A percentile compares a stretch with the other conserved stretches of the same genome.
phyloP scores from a whole-genome alignment of 2,888 invertebrate genomes.

The Ochropleura leucogaster region DNA sequence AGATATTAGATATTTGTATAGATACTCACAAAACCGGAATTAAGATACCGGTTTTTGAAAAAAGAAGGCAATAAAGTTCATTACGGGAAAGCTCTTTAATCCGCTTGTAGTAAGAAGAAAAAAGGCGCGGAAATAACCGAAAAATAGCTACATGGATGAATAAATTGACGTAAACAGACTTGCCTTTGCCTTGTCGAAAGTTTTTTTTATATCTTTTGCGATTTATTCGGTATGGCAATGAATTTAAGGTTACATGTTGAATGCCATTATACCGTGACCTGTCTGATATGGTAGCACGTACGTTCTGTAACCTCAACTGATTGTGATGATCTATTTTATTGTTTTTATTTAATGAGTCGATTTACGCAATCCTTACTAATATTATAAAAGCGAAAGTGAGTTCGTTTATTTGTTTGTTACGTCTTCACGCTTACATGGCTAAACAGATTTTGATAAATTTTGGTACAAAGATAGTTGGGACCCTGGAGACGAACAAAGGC shows the following conservation, averaged over 20 bases:
- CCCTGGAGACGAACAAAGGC: too few species aligned
- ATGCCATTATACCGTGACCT: neutral
- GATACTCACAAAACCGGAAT: neutral
- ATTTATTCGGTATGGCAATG: slow-evolving; percentile 2
- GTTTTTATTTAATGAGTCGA: too few species aligned
- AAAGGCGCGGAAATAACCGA: slow-evolving; percentile 23
- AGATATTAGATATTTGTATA: neutral
- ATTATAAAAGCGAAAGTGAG: too few species aligned
- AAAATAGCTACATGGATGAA: slow-evolving; percentile 18
- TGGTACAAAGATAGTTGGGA: too few species aligned
- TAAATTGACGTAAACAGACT: slow-evolving; percentile 16
- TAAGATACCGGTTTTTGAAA: too few species aligned
- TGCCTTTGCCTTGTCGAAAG: neutral
- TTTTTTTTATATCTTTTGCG: slow-evolving; percentile 16
- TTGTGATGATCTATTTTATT: neutral
- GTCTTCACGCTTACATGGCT: too few species aligned
- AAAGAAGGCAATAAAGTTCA: slow-evolving; percentile 25
- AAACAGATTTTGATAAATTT: too few species aligned
- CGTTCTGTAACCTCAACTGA: neutral
- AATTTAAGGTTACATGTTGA: slow-evolving; percentile 21
- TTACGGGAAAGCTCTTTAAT: slow-evolving; percentile 20
- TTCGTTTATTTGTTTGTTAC: too few species aligned
- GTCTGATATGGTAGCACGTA: neutral
- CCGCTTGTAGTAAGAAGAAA: slow-evolving; percentile 30
- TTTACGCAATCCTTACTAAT: too few species aligned